Percentiles rank a stretch among this genome's conserved stretches.
Conservation (phyloP, 2,113 vertebrate genomes). For the Agapornis roseicollis region DNA sequence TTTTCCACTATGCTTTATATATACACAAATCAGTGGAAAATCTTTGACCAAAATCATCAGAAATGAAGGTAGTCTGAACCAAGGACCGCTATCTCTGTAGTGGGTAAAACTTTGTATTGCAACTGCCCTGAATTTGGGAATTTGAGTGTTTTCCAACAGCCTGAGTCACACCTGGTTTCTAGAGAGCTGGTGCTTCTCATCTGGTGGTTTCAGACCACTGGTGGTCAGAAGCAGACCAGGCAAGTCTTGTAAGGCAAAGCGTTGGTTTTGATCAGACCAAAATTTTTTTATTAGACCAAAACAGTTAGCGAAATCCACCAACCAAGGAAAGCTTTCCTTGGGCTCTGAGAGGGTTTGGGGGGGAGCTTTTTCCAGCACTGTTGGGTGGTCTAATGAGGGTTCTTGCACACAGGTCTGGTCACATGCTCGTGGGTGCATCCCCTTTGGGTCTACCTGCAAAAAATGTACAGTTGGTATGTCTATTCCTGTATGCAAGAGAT, state of each 20-base stretch:
- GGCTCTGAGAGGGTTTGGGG: background rate
- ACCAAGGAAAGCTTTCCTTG: background rate
- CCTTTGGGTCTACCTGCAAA: background rate
- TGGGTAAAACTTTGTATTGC: background rate
- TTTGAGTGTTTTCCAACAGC: background rate
- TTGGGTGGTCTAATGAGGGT: background rate
- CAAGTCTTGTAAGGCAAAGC: fast-evolving
- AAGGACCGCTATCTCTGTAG: background rate
- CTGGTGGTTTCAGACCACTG: background rate
- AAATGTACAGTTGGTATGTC: background rate
- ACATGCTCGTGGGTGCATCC: background rate
- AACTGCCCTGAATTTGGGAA: background rate
- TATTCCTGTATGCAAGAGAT: background rate
- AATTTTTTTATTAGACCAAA: background rate
- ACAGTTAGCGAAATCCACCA: background rate
- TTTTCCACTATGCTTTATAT: background rate
- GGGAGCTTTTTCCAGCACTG: background rate
- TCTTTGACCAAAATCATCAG: background rate
- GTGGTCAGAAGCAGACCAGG: background rate
- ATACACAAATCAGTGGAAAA: background rate
- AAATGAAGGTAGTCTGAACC: background rate
- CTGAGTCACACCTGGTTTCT: background rate
- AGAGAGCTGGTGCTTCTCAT: background rate
- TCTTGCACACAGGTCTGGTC: background rate
- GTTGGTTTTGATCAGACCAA: background rate